phyloP scores from a whole-genome alignment of 2,113 vertebrate species.

The Paratilapia polleni region DNA sequence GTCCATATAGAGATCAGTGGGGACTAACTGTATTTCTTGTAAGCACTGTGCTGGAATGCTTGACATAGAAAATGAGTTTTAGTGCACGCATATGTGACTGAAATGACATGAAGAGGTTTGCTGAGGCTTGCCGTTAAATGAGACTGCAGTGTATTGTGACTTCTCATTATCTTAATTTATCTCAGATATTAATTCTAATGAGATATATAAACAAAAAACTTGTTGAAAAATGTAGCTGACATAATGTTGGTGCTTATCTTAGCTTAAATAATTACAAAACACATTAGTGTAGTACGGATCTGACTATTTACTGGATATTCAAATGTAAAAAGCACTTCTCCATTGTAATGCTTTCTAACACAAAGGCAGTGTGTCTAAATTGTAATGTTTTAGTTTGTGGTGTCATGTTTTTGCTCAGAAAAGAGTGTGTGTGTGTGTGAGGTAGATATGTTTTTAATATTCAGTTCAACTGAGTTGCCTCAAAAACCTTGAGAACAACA shows the following conservation, averaged over 20 bases:
- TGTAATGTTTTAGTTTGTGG: background rate
- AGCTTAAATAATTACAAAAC: background rate
- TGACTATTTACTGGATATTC: background rate
- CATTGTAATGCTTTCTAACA: background rate
- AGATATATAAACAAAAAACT: background rate
- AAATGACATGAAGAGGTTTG: background rate
- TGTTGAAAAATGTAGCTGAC: background rate
- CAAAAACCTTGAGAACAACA: background rate
- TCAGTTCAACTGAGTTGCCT: background rate
- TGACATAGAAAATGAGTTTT: background rate
- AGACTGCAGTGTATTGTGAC: background rate
- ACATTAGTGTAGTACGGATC: background rate
- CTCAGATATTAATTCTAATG: background rate
- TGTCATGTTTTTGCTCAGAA: background rate
- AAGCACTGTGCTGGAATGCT: constrained; percentile 18
- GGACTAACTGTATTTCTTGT: background rate
- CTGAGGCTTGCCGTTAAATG: background rate
- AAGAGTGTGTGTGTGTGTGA: background rate
- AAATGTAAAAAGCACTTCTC: too few relatives aligned
- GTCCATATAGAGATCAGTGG: background rate
- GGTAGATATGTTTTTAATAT: background rate
- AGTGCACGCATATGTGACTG: background rate
- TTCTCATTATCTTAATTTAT: background rate
- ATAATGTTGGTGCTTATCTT: background rate
- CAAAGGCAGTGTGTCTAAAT: background rate